A percentile compares a stretch with the other conserved stretches of the same genome.
These are phyloP conservation scores for Cosmorhoe ocellata DNA, from an alignment of 2,888 invertebrate genomes.

Conservation along the genomic window DNA sequence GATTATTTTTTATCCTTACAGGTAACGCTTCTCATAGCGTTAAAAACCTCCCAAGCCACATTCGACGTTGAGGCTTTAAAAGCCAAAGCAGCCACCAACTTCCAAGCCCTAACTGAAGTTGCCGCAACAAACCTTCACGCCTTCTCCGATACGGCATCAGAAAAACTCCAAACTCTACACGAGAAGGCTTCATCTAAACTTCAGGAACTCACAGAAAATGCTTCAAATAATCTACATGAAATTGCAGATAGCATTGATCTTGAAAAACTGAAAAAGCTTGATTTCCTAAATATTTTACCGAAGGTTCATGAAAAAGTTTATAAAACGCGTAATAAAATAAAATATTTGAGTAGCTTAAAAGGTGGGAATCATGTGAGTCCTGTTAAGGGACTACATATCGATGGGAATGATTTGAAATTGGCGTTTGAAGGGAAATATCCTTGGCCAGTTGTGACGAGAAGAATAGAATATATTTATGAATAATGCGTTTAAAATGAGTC, in stretches of 20 bases:
- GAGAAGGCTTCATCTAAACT: conserved; percentile 39
- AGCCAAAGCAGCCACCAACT: conserved; percentile 49
- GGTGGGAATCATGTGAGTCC: conserved; percentile 26
- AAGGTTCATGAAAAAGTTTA: conserved; percentile 39
- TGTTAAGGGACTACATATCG: conserved; percentile 27
- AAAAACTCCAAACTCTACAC: conserved; percentile 39
- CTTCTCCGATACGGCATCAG: conserved; percentile 42
- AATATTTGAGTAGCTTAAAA: conserved; percentile 10
- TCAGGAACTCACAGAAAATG: conserved; percentile 44
- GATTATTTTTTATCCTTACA: conserved; percentile 34
- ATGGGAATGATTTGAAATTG: conserved; percentile 32
- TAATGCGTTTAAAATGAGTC: conserved; percentile 12
- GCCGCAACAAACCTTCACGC: conserved; percentile 48
- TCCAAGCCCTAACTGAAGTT: conserved; percentile 39
- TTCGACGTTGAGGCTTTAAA: conserved; percentile 55
- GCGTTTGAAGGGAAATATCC: conserved; percentile 41
- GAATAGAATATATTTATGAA: conserved; percentile 33
- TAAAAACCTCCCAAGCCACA: conserved; percentile 52
- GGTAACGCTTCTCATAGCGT: conserved; percentile 51
- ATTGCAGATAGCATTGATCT: conserved; percentile 43
- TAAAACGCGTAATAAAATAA: conserved; percentile 29
- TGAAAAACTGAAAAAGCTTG: conserved; percentile 50
- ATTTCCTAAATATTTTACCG: conserved; percentile 50
- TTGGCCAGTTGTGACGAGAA: conserved; percentile 40
- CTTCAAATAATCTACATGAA: conserved; percentile 28